Evolutionary conservation across 2,113 vertebrate species (phyloP).

Genomic region (Anarhynchus alexandrinus): DNA sequence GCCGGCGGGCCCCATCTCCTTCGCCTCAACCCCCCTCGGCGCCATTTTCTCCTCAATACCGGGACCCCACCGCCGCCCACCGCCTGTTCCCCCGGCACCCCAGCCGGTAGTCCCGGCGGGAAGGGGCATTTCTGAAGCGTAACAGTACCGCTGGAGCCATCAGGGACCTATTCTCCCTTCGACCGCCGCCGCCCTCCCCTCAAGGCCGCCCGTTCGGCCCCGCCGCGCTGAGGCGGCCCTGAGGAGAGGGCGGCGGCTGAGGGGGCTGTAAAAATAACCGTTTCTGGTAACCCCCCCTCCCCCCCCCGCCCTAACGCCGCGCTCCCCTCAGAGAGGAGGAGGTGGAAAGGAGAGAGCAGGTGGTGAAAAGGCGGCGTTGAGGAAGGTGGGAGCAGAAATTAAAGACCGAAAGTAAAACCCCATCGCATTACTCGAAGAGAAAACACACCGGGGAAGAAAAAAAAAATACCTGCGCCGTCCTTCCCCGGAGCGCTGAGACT

Average conservation of each 20-base stretch:
- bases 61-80: not conserved
- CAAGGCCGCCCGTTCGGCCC: not conserved
- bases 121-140: not conserved
- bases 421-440: not conserved
- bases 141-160: not conserved
- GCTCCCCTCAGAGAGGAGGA: not conserved
- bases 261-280: not conserved
- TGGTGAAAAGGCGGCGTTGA: not conserved
- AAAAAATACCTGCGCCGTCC: not conserved
- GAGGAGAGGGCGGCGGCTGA: not conserved
- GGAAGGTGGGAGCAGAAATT: not conserved
- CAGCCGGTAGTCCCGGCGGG: not conserved
- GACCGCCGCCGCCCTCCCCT: not conserved
- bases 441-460: not conserved
- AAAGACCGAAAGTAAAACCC: constrained; percentile 39
- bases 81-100: not conserved
- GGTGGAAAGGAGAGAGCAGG: not conserved
- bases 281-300: not conserved
- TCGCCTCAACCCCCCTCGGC: fast-evolving
- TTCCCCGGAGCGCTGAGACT: not conserved
- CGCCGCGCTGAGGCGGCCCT: not conserved
- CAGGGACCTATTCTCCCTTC: not conserved
- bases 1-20: fast-evolving
- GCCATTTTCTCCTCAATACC: not conserved
- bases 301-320: no score